Evolutionary conservation across 2,113 vertebrate genomes (phyloP).

Genomic region (Alethe castanea): DNA sequence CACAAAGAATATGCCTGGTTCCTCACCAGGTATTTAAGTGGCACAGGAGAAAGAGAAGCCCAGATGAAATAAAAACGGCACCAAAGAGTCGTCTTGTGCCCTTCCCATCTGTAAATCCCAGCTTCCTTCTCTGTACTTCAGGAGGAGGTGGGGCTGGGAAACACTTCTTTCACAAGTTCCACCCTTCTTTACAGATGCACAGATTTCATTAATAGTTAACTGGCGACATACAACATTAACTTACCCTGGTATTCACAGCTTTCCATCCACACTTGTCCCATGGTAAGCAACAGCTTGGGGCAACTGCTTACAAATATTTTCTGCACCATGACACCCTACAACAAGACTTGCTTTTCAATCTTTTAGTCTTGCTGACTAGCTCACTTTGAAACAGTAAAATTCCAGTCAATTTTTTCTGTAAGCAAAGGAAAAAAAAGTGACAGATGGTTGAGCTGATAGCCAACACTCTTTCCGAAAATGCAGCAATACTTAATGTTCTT

Average conservation of each 20-base stretch:
- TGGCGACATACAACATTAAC: constrained; percentile 57
- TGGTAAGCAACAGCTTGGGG: background rate
- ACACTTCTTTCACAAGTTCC: constrained; percentile 30
- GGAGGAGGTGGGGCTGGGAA: constrained; percentile 64
- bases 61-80: background rate
- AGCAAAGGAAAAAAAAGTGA: background rate
- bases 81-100: constrained; percentile 21
- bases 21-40: background rate
- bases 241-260: constrained; percentile 11
- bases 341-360: background rate
- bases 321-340: background rate
- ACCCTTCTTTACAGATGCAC: constrained; percentile 59
- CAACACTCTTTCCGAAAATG: background rate
- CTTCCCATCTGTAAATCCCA: constrained; percentile 29
- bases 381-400: background rate
- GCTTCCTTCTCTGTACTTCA: constrained; percentile 20
- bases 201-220: constrained; percentile 62
- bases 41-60: background rate
- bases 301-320: background rate
- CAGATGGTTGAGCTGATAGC: background rate
- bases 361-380: background rate
- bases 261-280: background rate
- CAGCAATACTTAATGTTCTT: background rate
- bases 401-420: background rate
- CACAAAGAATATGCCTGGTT: background rate